phyloP scores from a whole-genome alignment of 2,113 vertebrate species.

The Apaloderma vittatum region DNA sequence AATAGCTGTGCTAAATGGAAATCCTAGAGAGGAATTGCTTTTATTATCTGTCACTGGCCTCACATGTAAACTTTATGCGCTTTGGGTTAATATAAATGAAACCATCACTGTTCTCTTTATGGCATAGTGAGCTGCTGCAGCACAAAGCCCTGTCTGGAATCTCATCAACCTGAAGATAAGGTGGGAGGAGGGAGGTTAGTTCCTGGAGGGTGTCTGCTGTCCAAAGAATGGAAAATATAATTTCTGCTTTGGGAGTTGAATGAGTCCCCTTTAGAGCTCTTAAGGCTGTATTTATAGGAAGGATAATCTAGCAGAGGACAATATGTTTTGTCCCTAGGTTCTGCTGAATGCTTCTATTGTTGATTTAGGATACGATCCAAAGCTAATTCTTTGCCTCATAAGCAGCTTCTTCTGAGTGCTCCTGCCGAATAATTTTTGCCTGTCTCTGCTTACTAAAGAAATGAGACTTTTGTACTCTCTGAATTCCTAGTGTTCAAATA shows the following conservation, averaged over 20 bases:
- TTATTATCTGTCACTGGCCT: not conserved
- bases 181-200: constrained; percentile 7
- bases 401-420: not conserved
- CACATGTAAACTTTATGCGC: not conserved
- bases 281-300: constrained; percentile 60
- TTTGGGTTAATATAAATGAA: not conserved
- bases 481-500: not conserved
- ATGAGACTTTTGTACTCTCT: not conserved
- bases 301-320: constrained; percentile 41
- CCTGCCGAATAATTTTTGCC: not conserved
- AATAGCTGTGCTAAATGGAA: not conserved
- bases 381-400: constrained; percentile 26
- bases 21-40: not conserved
- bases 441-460: not conserved
- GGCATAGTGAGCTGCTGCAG: not conserved
- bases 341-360: constrained; percentile 39
- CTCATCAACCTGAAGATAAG: not conserved
- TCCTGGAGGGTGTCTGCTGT: constrained; percentile 53
- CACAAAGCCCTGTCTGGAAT: not conserved
- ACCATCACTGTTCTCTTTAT: not conserved
- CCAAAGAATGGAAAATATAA: constrained; percentile 54
- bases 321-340: constrained; percentile 60
- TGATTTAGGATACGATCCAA: constrained; percentile 32
- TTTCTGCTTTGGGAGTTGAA: constrained; percentile 58
- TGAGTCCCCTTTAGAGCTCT: constrained; percentile 16